phyloP scores from a whole-genome alignment of 2,888 invertebrate species.

The Euphydryas editha region DNA sequence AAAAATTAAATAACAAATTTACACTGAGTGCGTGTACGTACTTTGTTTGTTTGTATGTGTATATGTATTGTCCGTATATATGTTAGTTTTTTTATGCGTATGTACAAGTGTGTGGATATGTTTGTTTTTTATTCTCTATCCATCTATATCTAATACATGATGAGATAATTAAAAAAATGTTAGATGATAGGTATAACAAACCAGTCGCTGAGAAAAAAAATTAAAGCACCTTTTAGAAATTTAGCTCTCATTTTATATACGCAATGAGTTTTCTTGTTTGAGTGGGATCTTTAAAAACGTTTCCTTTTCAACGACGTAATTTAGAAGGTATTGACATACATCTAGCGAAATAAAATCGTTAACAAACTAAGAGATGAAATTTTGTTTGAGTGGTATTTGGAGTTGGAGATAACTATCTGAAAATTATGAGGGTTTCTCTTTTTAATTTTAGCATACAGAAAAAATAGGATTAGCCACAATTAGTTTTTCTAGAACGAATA shows the following conservation, averaged over 20 bases:
- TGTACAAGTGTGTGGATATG: too few species aligned
- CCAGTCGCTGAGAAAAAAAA: neutral
- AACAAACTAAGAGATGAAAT: neutral
- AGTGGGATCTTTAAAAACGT: neutral
- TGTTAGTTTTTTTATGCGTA: too few species aligned
- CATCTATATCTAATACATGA: too few species aligned
- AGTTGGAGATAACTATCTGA: neutral
- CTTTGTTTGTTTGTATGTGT: too few species aligned
- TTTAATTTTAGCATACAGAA: neutral
- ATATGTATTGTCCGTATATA: too few species aligned
- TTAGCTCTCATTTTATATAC: neutral
- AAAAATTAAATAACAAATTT: too few species aligned
- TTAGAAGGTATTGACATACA: slow-evolving; percentile 2
- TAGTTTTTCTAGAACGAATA: neutral
- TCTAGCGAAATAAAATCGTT: neutral
- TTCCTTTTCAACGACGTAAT: neutral
- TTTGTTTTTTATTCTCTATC: too few species aligned
- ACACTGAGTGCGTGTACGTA: too few species aligned
- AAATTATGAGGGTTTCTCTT: neutral
- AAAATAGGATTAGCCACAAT: neutral
- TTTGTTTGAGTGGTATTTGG: neutral
- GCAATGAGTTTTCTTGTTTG: neutral
- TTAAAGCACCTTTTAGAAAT: neutral
- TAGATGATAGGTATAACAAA: neutral
- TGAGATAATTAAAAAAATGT: too few species aligned